phyloP scores from a whole-genome alignment of 2,113 vertebrate species.

The Anhinga anhinga region DNA sequence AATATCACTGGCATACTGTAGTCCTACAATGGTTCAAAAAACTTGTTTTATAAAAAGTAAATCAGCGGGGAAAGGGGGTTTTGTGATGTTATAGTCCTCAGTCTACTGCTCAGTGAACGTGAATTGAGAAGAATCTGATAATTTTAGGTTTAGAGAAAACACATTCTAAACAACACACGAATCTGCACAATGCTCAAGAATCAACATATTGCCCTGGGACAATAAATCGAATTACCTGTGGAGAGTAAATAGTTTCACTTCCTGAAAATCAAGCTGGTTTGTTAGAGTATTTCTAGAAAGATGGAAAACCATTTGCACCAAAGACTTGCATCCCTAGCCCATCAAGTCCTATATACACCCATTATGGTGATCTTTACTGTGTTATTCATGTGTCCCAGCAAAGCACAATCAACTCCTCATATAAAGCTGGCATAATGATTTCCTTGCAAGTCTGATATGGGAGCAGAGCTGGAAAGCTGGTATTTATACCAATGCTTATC shows the following conservation, averaged over 20 bases:
- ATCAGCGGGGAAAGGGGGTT: accelerated
- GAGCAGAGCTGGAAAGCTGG: neutral
- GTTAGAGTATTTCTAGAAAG: neutral
- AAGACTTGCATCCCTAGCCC: neutral
- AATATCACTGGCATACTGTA: neutral
- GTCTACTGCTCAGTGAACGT: neutral
- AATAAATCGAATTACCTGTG: neutral
- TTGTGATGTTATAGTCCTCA: neutral
- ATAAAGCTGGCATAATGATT: neutral
- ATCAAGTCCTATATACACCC: neutral
- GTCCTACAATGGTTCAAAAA: neutral
- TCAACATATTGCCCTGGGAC: neutral
- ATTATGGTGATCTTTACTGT: neutral
- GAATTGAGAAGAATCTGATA: neutral
- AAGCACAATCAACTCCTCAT: neutral
- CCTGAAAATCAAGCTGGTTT: neutral
- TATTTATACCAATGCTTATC: neutral
- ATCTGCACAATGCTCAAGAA: neutral
- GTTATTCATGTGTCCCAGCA: neutral
- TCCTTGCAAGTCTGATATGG: neutral
- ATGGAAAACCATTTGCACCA: neutral
- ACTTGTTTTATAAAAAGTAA: neutral
- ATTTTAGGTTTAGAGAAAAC: neutral
- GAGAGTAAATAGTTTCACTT: neutral
- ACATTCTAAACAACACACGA: neutral